A percentile compares a stretch with the other conserved stretches of the same genome.
These are phyloP conservation scores for Salpingus planirostris DNA, from an alignment of 2,888 invertebrate genomes.

Conservation along the genomic window DNA sequence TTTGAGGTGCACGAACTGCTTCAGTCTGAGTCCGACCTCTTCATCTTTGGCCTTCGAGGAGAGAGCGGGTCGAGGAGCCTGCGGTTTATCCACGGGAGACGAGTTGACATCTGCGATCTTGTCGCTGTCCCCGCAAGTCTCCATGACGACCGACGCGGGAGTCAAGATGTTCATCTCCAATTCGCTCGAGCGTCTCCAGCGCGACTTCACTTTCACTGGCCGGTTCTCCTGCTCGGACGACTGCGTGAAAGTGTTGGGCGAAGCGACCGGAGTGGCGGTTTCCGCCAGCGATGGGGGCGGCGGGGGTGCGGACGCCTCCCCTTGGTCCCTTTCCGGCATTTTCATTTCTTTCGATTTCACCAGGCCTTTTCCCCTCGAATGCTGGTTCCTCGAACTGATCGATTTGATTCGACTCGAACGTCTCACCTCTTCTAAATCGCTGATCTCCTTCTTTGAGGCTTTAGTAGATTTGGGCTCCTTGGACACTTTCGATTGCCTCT, in stretches of 20 bases:
- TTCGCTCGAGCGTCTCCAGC: slow-evolving; percentile 60
- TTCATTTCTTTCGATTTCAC: no score
- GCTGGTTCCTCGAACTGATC: slow-evolving; percentile 58
- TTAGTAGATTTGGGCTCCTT: no score
- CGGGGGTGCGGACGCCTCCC: slow-evolving; percentile 43
- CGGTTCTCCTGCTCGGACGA: slow-evolving; percentile 47
- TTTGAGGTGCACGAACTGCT: slow-evolving; percentile 68
- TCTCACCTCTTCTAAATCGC: slow-evolving; percentile 48
- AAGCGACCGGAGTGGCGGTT: neutral
- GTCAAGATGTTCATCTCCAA: slow-evolving; percentile 14
- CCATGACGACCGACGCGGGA: slow-evolving; percentile 8
- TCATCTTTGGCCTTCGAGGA: slow-evolving; percentile 43
- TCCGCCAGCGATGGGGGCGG: neutral
- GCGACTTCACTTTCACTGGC: slow-evolving; percentile 71
- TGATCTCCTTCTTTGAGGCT: no score
- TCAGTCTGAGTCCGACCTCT: slow-evolving; percentile 53
- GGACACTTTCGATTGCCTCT: no score
- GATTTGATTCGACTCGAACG: slow-evolving; percentile 69
- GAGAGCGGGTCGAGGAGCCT: no score
- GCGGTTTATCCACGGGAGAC: slow-evolving; percentile 16
- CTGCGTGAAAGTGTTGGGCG: slow-evolving; percentile 28
- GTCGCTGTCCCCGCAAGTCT: slow-evolving; percentile 15
- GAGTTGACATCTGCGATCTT: slow-evolving; percentile 10
- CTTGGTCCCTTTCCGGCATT: slow-evolving; percentile 38
- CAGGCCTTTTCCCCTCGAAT: slow-evolving; percentile 56